A percentile compares a stretch with the other conserved stretches of the same genome.
Conservation (phyloP, 1,140 invertebrate genomes). For the Delia radicum region DNA sequence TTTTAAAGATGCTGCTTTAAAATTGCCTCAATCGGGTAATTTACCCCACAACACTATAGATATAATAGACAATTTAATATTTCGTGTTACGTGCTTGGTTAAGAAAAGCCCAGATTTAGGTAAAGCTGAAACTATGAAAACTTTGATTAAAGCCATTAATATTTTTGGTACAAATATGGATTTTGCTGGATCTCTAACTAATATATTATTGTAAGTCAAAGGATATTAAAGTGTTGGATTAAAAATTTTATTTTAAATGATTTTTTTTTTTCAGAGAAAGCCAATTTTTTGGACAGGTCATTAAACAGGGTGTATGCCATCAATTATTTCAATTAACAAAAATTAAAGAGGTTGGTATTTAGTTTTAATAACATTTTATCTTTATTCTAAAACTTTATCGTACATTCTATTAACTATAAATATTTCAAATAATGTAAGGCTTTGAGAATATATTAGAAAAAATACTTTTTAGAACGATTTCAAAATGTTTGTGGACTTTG, state of each 20-base stretch:
- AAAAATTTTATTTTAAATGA: too few relatives aligned
- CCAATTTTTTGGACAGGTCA: conserved; percentile 52
- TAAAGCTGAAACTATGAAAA: conserved; percentile 48
- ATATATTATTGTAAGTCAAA: conserved; percentile 48
- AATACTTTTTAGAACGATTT: too few relatives aligned
- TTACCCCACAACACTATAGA: conserved; percentile 43
- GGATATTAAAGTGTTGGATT: neutral
- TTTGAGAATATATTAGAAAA: too few relatives aligned
- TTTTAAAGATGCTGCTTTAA: conserved; percentile 38
- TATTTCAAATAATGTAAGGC: too few relatives aligned
- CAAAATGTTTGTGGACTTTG: too few relatives aligned
- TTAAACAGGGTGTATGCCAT: conserved; percentile 51
- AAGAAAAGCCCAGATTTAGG: conserved; percentile 48
- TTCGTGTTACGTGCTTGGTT: conserved; percentile 47
- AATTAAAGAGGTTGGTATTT: conserved; percentile 42
- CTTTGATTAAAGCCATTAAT: conserved; percentile 47
- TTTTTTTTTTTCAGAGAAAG: conserved; percentile 39
- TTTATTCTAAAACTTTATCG: neutral
- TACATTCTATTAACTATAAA: neutral
- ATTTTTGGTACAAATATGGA: conserved; percentile 49
- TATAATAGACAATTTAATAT: conserved; percentile 49
- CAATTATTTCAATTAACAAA: conserved; percentile 50
- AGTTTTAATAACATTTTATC: too few relatives aligned
- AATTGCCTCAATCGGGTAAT: conserved; percentile 34
- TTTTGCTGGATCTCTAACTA: conserved; percentile 47